A percentile compares a stretch with the other conserved stretches of the same genome.
phyloP scores from a whole-genome alignment of 2,888 invertebrate species.

The Parelbella ahira region DNA sequence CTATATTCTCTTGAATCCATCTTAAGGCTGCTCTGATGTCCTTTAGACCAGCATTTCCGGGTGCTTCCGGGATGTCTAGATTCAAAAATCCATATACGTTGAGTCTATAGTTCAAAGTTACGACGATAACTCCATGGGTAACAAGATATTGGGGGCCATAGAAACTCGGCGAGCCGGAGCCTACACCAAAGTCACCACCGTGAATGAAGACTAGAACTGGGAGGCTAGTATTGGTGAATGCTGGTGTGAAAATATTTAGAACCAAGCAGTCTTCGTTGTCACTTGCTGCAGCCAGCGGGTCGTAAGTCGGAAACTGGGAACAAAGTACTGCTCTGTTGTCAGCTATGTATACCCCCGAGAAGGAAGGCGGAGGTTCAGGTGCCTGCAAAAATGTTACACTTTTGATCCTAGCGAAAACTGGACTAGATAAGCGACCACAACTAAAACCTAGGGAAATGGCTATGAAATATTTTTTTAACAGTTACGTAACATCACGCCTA shows the following conservation, averaged over 20 bases:
- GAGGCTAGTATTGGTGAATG: slow-evolving; percentile 40
- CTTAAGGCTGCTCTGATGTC: slow-evolving; percentile 69
- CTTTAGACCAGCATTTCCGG: slow-evolving; percentile 72
- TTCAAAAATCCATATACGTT: slow-evolving; percentile 72
- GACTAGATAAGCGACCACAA: too few species aligned
- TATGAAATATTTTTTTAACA: too few species aligned
- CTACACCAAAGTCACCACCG: slow-evolving; percentile 71
- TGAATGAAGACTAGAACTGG: slow-evolving; percentile 75
- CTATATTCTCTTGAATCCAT: slow-evolving; percentile 66
- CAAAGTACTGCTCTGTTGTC: slow-evolving; percentile 57
- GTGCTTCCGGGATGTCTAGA: slow-evolving; percentile 58
- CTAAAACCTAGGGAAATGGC: too few species aligned
- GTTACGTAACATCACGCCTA: too few species aligned
- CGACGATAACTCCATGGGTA: slow-evolving; percentile 61
- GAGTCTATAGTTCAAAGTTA: slow-evolving; percentile 74
- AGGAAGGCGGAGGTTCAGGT: slow-evolving; percentile 51
- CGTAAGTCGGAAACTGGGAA: slow-evolving; percentile 62
- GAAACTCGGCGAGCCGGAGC: slow-evolving; percentile 61
- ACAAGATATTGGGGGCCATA: slow-evolving; percentile 71
- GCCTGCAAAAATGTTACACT: too few species aligned
- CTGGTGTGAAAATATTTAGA: slow-evolving; percentile 64
- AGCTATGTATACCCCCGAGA: slow-evolving; percentile 57
- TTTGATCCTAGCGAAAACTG: too few species aligned
- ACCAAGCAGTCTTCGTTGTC: slow-evolving; percentile 72
- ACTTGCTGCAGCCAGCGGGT: slow-evolving; percentile 59